Evolutionary conservation across 2,113 vertebrate genomes (phyloP).

Genomic region (Pterophyllum scalare): DNA sequence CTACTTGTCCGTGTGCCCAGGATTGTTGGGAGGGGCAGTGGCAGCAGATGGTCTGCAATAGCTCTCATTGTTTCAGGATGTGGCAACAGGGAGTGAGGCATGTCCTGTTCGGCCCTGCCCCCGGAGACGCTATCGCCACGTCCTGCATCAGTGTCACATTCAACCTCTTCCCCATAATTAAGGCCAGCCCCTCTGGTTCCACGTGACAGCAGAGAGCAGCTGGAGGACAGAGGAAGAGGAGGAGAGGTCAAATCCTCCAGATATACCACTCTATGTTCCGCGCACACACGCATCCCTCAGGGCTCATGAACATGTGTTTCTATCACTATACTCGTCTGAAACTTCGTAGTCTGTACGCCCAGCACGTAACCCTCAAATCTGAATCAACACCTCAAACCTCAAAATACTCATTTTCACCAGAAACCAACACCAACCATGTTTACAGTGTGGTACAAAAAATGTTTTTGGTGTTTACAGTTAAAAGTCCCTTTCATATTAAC

Average conservation of each 20-base stretch:
- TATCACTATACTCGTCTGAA: neutral
- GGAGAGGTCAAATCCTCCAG: constrained; percentile 52
- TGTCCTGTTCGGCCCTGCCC: constrained; percentile 24
- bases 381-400: neutral
- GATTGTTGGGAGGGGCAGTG: constrained; percentile 37
- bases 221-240: constrained; percentile 60
- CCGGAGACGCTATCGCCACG: constrained; percentile 5
- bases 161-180: constrained; percentile 68
- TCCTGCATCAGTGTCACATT: constrained; percentile 65
- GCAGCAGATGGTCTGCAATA: constrained; percentile 60
- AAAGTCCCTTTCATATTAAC: neutral
- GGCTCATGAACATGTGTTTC: neutral
- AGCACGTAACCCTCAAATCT: neutral
- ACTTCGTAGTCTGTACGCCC: neutral
- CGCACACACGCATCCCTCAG: constrained; percentile 1
- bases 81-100: constrained; percentile 37
- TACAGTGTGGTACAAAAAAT: neutral
- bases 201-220: constrained; percentile 68
- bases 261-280: constrained; percentile 1
- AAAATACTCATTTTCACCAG: neutral
- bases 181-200: constrained; percentile 64
- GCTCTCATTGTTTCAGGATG: constrained; percentile 54
- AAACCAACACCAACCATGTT: neutral
- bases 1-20: constrained; percentile 33
- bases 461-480: neutral